phyloP scores from a whole-genome alignment of 1,140 invertebrate species.

The Diachasma alloeum region DNA sequence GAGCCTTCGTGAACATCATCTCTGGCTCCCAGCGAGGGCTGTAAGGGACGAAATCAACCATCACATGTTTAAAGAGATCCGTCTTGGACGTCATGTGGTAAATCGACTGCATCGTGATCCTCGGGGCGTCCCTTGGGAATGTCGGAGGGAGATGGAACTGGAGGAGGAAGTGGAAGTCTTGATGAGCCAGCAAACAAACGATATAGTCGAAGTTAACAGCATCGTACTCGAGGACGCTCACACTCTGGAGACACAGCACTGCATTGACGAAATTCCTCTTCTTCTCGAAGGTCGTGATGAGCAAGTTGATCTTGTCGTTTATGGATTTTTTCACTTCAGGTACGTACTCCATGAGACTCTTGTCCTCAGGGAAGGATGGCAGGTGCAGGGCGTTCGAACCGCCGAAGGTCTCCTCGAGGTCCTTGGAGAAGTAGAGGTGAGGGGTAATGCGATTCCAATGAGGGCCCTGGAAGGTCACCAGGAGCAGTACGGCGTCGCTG shows the following conservation, averaged over 20 bases:
- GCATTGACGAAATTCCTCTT: constrained; percentile 38
- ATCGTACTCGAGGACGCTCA: constrained; percentile 48
- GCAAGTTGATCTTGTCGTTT: constrained; percentile 56
- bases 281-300: constrained; percentile 28
- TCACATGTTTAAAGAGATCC: constrained; percentile 21
- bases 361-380: constrained; percentile 53
- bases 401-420: constrained; percentile 46
- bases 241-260: constrained; percentile 23
- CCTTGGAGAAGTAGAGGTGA: constrained; percentile 53
- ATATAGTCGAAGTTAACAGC: constrained; percentile 37
- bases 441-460: constrained; percentile 45
- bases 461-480: constrained; percentile 47
- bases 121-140: constrained; percentile 48
- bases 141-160: constrained; percentile 39
- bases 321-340: constrained; percentile 65
- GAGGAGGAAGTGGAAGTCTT: constrained; percentile 42
- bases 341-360: constrained; percentile 68
- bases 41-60: constrained; percentile 26
- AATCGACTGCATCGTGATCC: constrained; percentile 41
- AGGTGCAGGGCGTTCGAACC: constrained; percentile 35
- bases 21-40: constrained; percentile 24
- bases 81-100: constrained; percentile 40
- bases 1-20: constrained; percentile 27
- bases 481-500: constrained; percentile 44
- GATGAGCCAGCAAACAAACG: constrained; percentile 33